These are phyloP conservation scores for Probosciger aterrimus DNA, from an alignment of 2,113 vertebrate species.

Conservation along the genomic window DNA sequence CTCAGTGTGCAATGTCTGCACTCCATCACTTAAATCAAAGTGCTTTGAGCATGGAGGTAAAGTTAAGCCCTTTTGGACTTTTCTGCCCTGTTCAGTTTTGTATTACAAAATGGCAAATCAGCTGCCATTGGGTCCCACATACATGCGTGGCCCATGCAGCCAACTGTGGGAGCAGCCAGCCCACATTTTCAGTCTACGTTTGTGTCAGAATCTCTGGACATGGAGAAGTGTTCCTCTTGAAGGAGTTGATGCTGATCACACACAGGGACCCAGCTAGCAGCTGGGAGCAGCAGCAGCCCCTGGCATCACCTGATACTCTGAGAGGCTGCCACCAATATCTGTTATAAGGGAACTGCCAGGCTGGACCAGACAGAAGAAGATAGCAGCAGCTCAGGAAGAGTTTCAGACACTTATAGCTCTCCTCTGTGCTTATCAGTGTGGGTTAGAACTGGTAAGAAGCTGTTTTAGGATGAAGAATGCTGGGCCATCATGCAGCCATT, in stretches of 20 bases:
- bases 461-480: neutral
- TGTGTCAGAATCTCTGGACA: neutral
- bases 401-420: neutral
- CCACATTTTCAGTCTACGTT: neutral
- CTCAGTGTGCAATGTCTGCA: neutral
- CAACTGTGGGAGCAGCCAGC: neutral
- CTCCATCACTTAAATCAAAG: neutral
- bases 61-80: neutral
- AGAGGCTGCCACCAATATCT: neutral
- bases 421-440: neutral
- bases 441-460: neutral
- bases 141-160: fast-evolving
- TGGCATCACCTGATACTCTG: neutral
- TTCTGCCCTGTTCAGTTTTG: neutral
- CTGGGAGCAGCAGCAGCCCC: neutral
- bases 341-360: neutral
- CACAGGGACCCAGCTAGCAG: neutral
- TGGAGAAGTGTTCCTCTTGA: neutral
- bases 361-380: neutral
- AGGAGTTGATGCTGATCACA: neutral
- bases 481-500: neutral
- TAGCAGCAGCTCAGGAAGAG: neutral
- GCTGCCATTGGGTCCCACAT: neutral
- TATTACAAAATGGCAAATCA: neutral
- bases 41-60: neutral